A percentile compares a stretch with the other conserved stretches of the same genome.
Evolutionary conservation across 2,888 invertebrate species (phyloP).

Genomic region (Melipona beecheii): DNA sequence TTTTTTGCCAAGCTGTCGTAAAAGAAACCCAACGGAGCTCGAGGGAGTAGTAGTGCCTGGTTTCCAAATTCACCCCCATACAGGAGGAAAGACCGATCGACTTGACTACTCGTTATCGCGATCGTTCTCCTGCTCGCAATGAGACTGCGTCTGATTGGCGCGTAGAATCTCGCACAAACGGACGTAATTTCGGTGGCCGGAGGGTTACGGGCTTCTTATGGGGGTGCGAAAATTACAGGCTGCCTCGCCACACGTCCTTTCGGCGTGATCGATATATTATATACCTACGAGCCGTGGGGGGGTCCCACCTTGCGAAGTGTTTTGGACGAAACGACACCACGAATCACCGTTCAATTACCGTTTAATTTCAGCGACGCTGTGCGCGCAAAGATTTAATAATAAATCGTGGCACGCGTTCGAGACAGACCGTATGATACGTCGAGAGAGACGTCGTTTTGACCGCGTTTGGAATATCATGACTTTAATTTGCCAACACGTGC

Average conservation of each 20-base stretch:
- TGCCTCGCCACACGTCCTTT: slow-evolving; percentile 65
- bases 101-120: slow-evolving; percentile 69
- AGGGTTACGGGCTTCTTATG: slow-evolving; percentile 69
- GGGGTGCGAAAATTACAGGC: slow-evolving; percentile 78
- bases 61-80: slow-evolving; percentile 34
- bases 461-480: not conserved
- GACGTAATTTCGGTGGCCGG: slow-evolving; percentile 77
- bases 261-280: slow-evolving; percentile 61
- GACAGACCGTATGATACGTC: not conserved
- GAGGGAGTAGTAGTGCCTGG: slow-evolving; percentile 16
- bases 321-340: slow-evolving; percentile 66
- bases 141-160: slow-evolving; percentile 72
- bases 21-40: slow-evolving; percentile 8
- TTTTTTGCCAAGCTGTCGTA: not conserved
- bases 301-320: slow-evolving; percentile 37
- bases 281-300: slow-evolving; percentile 30
- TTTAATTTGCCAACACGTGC: slow-evolving; percentile 13
- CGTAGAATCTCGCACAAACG: slow-evolving; percentile 78
- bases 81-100: slow-evolving; percentile 53
- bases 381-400: slow-evolving; percentile 27
- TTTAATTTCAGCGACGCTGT: slow-evolving; percentile 47
- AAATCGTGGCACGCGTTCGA: slow-evolving; percentile 11
- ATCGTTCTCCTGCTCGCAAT: slow-evolving; percentile 56
- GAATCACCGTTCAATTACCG: slow-evolving; percentile 61
- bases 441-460: not conserved